These are phyloP conservation scores for Nasonia oneida DNA, from an alignment of 2,888 invertebrate species.

Conservation along the genomic window DNA sequence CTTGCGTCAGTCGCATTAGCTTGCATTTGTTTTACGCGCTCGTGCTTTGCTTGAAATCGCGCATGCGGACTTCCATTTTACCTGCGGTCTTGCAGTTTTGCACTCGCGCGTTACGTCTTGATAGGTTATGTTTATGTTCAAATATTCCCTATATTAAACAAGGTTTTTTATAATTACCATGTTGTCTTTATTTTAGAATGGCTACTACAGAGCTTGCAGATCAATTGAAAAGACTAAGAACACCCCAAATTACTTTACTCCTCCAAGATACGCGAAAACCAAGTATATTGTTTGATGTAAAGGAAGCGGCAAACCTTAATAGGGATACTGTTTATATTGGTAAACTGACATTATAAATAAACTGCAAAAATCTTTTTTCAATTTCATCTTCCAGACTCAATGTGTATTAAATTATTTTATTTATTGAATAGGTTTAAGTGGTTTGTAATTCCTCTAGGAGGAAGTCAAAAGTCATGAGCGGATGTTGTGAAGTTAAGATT, in stretches of 20 bases:
- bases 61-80: too few relatives aligned
- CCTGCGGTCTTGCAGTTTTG: too few relatives aligned
- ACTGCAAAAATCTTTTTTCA: slow-evolving; percentile 9
- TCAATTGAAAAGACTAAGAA: slow-evolving; percentile 87
- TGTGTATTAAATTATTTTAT: neutral
- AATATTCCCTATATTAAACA: neutral
- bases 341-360: slow-evolving; percentile 65
- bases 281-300: slow-evolving; percentile 93
- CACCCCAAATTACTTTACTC: slow-evolving; percentile 87
- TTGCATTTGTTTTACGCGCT: too few relatives aligned
- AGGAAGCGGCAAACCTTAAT: slow-evolving; percentile 93
- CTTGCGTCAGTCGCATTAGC: too few relatives aligned
- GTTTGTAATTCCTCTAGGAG: slow-evolving; percentile 80
- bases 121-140: slow-evolving; percentile 41
- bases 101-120: too few relatives aligned
- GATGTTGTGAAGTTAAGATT: too few relatives aligned
- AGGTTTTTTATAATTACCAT: neutral
- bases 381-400: neutral
- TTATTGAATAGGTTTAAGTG: slow-evolving; percentile 83
- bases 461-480: too few relatives aligned
- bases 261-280: slow-evolving; percentile 85
- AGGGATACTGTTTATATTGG: slow-evolving; percentile 93
- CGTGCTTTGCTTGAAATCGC: too few relatives aligned
- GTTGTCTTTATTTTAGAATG: slow-evolving; percentile 47
- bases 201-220: slow-evolving; percentile 79